Percentiles rank a stretch among this genome's conserved stretches.
Evolutionary conservation across 2,888 invertebrate species (phyloP).

Genomic region (Tethea ocularis): DNA sequence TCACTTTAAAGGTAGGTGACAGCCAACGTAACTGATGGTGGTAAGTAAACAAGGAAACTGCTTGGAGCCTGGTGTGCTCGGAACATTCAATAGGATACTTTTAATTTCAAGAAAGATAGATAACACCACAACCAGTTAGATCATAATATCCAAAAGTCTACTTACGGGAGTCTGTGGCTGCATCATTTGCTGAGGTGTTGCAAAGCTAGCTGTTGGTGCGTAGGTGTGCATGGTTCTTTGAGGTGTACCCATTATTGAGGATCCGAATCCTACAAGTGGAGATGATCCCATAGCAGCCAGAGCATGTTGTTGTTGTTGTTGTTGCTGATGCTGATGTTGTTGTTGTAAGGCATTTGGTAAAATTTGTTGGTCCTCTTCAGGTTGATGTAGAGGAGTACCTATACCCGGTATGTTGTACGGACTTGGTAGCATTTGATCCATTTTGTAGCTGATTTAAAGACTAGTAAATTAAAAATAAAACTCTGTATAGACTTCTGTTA

Average conservation of each 20-base stretch:
- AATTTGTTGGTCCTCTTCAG: conserved; percentile 95
- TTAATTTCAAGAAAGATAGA: no score
- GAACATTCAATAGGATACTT: no score
- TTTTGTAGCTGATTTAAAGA: conserved; percentile 55
- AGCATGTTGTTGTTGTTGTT: conserved; percentile 82
- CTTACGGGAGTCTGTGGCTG: conserved; percentile 94
- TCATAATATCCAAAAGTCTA: conserved; percentile 4
- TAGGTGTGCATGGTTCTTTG: conserved; percentile 90
- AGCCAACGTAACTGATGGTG: no score
- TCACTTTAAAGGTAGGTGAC: no score
- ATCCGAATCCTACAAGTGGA: conserved; percentile 84
- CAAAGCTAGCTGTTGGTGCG: conserved; percentile 89
- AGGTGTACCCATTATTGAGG: conserved; percentile 86
- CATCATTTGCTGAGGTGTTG: conserved; percentile 93
- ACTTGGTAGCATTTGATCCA: conserved; percentile 96
- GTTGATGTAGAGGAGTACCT: conserved; percentile 94
- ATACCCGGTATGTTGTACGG: conserved; percentile 96
- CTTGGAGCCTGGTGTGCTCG: no score
- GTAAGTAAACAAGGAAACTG: no score
- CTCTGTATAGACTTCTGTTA: not conserved
- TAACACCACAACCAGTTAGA: no score
- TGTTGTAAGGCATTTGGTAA: conserved; percentile 93
- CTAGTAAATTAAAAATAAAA: not conserved
- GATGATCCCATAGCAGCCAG: conserved; percentile 84
- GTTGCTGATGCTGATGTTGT: conserved; percentile 90